Conservation (phyloP, 2,113 vertebrate genomes). For the Copsychus sechellarum region DNA sequence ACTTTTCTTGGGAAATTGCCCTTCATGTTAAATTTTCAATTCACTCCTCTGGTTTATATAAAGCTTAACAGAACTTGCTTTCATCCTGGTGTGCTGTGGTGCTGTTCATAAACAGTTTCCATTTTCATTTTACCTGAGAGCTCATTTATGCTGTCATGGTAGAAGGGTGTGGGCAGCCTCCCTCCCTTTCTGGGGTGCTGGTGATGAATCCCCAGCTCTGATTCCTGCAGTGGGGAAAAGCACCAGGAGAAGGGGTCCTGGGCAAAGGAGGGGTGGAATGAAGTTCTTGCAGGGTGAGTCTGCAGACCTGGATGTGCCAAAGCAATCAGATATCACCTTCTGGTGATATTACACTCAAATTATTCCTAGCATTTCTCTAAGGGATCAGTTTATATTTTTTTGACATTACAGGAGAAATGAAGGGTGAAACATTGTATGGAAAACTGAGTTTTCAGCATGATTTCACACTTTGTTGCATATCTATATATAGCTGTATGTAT, state of each 20-base stretch:
- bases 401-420: background rate
- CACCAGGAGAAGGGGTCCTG: fast-evolving
- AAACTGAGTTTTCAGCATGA: background rate
- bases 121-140: background rate
- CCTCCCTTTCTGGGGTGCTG: background rate
- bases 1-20: background rate
- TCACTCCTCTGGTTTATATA: background rate
- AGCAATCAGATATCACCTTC: background rate
- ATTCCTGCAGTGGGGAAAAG: background rate
- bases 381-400: background rate
- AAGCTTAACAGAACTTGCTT: background rate
- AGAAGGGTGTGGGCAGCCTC: background rate
- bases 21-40: background rate
- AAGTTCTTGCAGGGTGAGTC: background rate
- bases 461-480: background rate
- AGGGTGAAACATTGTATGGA: background rate
- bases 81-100: background rate
- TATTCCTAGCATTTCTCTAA: background rate
- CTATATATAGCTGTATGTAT: background rate
- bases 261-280: fast-evolving
- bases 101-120: background rate
- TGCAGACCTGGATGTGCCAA: fast-evolving
- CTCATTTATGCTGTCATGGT: fast-evolving
- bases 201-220: background rate
- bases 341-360: background rate